phyloP scores from a whole-genome alignment of 2,113 vertebrate genomes.

The Chroicocephalus ridibundus region DNA sequence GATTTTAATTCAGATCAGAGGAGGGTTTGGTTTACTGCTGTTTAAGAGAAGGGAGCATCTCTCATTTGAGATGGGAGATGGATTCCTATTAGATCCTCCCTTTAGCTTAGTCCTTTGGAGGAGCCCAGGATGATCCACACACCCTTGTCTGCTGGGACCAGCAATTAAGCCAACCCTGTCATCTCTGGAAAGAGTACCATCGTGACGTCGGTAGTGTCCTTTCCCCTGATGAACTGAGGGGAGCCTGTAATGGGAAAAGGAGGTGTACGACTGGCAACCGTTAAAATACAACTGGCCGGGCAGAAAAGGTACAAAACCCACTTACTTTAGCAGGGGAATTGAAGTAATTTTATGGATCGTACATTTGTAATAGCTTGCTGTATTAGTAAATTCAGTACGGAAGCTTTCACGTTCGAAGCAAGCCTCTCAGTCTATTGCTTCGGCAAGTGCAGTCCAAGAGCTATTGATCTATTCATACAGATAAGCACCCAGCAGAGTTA shows the following conservation, averaged over 20 bases:
- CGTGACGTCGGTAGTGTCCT: background rate
- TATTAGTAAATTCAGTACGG: background rate
- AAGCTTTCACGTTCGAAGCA: background rate
- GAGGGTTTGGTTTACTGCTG: background rate
- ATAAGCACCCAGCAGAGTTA: conserved; percentile 14
- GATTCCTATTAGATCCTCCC: background rate
- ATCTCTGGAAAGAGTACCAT: background rate
- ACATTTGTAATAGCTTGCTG: background rate
- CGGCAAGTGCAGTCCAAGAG: background rate
- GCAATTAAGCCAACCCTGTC: background rate
- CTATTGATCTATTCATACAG: background rate
- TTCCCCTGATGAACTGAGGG: background rate
- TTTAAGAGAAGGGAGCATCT: background rate
- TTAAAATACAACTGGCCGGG: background rate
- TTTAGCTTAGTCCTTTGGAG: background rate
- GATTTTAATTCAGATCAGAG: background rate
- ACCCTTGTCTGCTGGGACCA: background rate
- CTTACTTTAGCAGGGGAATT: background rate
- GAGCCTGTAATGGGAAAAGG: background rate
- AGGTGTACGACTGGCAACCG: background rate
- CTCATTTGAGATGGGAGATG: background rate
- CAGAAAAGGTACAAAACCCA: background rate
- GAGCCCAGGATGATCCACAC: background rate
- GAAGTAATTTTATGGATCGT: background rate
- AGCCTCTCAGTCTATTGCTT: background rate